phyloP scores from a whole-genome alignment of 1,140 invertebrate species.

The Drosophila bipectinata region DNA sequence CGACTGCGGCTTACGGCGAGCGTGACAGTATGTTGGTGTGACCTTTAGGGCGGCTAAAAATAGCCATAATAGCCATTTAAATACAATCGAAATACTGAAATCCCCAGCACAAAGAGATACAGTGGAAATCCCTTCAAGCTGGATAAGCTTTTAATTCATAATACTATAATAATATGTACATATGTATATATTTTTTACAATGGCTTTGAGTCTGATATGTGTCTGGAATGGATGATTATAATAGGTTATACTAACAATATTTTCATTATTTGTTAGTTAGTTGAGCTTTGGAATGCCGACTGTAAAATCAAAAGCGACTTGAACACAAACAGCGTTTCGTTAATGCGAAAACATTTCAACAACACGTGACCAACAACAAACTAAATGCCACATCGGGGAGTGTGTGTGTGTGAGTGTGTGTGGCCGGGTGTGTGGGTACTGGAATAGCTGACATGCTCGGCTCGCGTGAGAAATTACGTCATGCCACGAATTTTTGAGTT shows the following conservation, averaged over 20 bases:
- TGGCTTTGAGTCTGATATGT: too few relatives aligned
- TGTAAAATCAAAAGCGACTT: slow-evolving; percentile 33
- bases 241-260: too few relatives aligned
- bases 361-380: slow-evolving; percentile 81
- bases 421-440: slow-evolving; percentile 26
- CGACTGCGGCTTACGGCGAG: slow-evolving; percentile 7
- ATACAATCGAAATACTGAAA: slow-evolving; percentile 68
- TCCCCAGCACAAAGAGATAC: slow-evolving; percentile 43
- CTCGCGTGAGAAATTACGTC: slow-evolving; percentile 80
- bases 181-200: too few relatives aligned
- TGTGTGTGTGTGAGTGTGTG: slow-evolving; percentile 6
- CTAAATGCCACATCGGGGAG: slow-evolving; percentile 25
- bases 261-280: neutral
- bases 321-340: slow-evolving; percentile 44
- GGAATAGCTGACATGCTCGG: slow-evolving; percentile 67
- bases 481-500: slow-evolving; percentile 71
- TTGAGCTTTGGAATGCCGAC: slow-evolving; percentile 3
- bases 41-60: slow-evolving; percentile 69
- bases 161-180: too few relatives aligned
- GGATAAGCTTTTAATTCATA: too few relatives aligned
- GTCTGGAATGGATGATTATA: too few relatives aligned
- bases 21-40: slow-evolving; percentile 34
- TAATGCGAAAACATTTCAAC: slow-evolving; percentile 65
- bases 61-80: slow-evolving; percentile 58
- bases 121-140: slow-evolving; percentile 2